Base-by-base conservation (phyloP, 2,888 invertebrate genomes). In the Temnothorax unifasciatus region DNA sequence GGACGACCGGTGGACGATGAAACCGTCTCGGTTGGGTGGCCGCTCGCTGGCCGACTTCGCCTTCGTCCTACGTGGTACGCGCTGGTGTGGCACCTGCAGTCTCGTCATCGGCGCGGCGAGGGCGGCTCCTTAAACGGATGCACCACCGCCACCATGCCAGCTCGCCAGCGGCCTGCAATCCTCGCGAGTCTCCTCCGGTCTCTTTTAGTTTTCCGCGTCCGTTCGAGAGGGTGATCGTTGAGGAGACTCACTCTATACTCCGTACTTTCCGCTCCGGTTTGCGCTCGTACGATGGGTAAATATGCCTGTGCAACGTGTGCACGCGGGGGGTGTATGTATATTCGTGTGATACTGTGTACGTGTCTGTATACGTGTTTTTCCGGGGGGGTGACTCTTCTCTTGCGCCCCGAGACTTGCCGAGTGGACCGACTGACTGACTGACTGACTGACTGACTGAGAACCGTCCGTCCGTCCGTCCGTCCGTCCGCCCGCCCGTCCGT, bases 61-160 rank as follows among this genome's bases (percentile, higher is more conserved):
- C 88, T 88, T 90, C 90, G 89, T 88, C 88, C 85, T 88, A 86
- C 88, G 87, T 87, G 86, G 83, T 86, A 84, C 81, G 75, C 91
- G 87, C 81, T 82, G 86, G 83, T 86, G 81, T 59, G 79, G 47
- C 68, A 86, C 84, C 88, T 87, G 89, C 89, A 88, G 84, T 87
- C 90, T 90, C 92, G 93, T 93, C 93, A 93, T 93, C 93, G 93
- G 92, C 93, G 90, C 92, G 87, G 89, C 90, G 89, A 90, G 88
- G 89, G 90, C 88, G 90, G 90, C 89, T 89, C 87, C 88, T 88
- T 89, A 86, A 87, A 87, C 89, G 88, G 90, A 87, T 88, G 90
- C 90, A 87, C 90, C 90, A 91, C 91, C 93, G 92, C 88, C 87
- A 88, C 89, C 89, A 85, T 87, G 81, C 68, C 66, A 76, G 69